Evolutionary conservation across 2,888 invertebrate genomes (phyloP).

Genomic region (Caenorhabditis sp.): DNA sequence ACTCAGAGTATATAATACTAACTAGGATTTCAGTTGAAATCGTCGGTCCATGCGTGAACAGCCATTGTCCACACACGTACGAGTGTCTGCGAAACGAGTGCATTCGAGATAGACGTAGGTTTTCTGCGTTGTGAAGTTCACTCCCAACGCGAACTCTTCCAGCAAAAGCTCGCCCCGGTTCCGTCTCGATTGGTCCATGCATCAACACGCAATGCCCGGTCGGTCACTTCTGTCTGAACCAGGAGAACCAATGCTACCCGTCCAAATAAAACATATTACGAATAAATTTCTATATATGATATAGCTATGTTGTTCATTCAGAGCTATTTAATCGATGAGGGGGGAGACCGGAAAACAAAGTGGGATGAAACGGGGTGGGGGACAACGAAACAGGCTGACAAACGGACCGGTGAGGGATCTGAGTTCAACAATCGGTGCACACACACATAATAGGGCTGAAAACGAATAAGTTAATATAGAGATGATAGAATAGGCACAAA

Average conservation of each 20-base stretch:
- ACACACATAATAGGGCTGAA: constrained; percentile 16
- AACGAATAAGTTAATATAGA: constrained; percentile 9
- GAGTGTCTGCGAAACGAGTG: constrained; percentile 75
- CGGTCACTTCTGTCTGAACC: constrained; percentile 71
- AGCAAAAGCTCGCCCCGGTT: constrained; percentile 65
- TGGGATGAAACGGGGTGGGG: constrained; percentile 14
- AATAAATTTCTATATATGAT: constrained; percentile 30
- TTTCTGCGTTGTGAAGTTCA: not conserved
- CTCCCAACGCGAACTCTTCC: constrained; percentile 5
- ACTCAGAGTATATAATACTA: not conserved
- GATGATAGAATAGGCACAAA: not conserved
- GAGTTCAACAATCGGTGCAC: not conserved
- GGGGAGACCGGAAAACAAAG: constrained; percentile 41
- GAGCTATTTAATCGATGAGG: not conserved
- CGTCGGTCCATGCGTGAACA: constrained; percentile 79
- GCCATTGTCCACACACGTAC: constrained; percentile 77
- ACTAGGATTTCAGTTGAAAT: constrained; percentile 68
- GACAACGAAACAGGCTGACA: not conserved
- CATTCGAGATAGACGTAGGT: constrained; percentile 69
- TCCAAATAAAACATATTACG: constrained; percentile 27
- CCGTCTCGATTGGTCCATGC: constrained; percentile 78
- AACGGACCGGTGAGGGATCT: too few relatives aligned
- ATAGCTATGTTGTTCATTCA: constrained; percentile 1
- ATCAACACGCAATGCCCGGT: constrained; percentile 77
- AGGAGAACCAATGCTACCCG: constrained; percentile 77